Base-by-base conservation (phyloP, 1,140 invertebrate species). In the Drosophila mayri region DNA sequence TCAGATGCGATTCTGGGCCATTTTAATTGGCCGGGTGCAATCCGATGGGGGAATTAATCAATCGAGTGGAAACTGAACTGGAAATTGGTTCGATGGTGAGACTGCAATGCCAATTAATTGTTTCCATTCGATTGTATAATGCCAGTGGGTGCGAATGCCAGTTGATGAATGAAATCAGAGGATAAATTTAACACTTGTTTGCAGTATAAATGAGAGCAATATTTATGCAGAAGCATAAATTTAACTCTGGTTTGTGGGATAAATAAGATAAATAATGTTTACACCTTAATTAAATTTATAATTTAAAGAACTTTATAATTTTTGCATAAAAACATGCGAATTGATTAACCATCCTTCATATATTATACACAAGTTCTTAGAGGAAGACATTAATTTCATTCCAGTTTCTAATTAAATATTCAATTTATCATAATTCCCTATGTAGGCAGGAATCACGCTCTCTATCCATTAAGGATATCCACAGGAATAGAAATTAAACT, bases 111-210 rank as follows among this genome's bases (percentile, higher is more conserved):
- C 60, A 76, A 71, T 74, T 37, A 63, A 77, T 80, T 43, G 62
- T 44, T 28, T 47, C 49, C 70, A 62, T 79, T 73, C 37, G 50
- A 67, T 60, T 78, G 79, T 63, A 67, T 79, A 76, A 61, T 54
- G 57, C 71, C 46, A 77, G 81, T 73, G 44, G 47, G 46, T 44
- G 47, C 16, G 47, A 49, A 30, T 49, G 22, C n/a, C n/a, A 38
- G 37, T 38, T 28, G 28, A 22, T 65, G 12, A 10, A 38, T 55
- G 52, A 55, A 55, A 55, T 38, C 52, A 55, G 52, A 25, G 10
- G 14, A 22, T 55, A 38, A 55, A 55, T 55, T 38, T 54, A 54
- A 37, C 14, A 7, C 20, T n/a, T 38, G 35, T n/a, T 25, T 55
- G 14, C 3, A 3, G 18, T 10, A 22, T 16, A 37, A 35, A 22